phyloP scores from a whole-genome alignment of 2,888 invertebrate genomes.

The Pseudolycoriella hygida region DNA sequence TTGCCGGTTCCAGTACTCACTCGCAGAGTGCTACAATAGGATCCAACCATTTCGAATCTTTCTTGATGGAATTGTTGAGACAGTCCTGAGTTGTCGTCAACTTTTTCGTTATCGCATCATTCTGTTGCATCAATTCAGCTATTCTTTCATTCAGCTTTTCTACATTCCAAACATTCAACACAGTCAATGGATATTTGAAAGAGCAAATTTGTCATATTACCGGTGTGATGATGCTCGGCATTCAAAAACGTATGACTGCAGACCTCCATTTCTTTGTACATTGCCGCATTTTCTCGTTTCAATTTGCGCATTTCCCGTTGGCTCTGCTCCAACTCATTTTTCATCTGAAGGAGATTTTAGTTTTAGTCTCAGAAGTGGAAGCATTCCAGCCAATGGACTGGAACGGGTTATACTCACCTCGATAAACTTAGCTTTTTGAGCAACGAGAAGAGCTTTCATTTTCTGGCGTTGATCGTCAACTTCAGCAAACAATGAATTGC shows the following conservation, averaged over 20 bases:
- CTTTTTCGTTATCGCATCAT: constrained; percentile 20
- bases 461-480: constrained; percentile 45
- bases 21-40: constrained; percentile 28
- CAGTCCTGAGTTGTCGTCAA: constrained; percentile 19
- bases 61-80: constrained; percentile 19
- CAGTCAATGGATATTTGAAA: background rate
- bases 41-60: constrained; percentile 24
- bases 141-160: constrained; percentile 24
- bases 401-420: no score
- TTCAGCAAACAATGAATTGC: constrained; percentile 45
- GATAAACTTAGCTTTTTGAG: constrained; percentile 39
- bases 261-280: constrained; percentile 23
- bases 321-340: constrained; percentile 22
- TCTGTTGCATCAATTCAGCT: constrained; percentile 18
- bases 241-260: constrained; percentile 25
- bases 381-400: no score
- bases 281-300: constrained; percentile 25
- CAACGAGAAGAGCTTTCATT: constrained; percentile 38
- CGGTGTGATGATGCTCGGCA: constrained; percentile 24
- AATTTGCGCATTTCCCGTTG: constrained; percentile 24
- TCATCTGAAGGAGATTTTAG: constrained; percentile 18
- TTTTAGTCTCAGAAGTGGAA: background rate
- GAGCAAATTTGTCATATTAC: no score
- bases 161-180: constrained; percentile 9
- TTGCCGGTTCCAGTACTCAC: no score